Base-by-base conservation (phyloP, 2,113 vertebrate genomes). In the Psettodes erumei region DNA sequence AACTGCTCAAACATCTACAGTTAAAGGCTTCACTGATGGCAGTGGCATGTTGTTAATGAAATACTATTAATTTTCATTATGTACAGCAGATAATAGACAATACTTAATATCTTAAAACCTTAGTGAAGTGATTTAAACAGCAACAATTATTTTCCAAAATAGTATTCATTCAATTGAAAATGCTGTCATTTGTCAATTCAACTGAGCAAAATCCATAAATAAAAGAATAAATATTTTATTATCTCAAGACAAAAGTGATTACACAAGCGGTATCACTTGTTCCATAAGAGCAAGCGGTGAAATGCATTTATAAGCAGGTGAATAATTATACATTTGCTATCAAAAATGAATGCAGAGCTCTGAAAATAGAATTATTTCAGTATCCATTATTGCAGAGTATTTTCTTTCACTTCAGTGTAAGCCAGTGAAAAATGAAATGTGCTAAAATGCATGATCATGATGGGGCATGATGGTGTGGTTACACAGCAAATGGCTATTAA, bases 1-100 rank as follows among this genome's bases (percentile, higher is more conserved):
- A 58, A 56, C 32, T 21, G 43, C 38, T 61, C 23, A 51, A 32
- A 10, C 42, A 32, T 55, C 48, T 33, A 63, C 66, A 48, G 40
- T 47, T 37, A 21, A 45, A 69, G 65, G 28, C 23, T 53, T 48
- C n/a, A n/a, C n/a, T n/a, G n/a, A n/a, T 38, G n/a, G 15, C 8
- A 9, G 6, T 11, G n/a, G 18, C 37, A 8, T 45, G 13, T 28
- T 58, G 18, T 32, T 21, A 73, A 73, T 53, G 30, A 15, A 27
- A 56, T 40, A 32, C 48, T 55, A 38, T 43, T 28, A 25, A 43
- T 63, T n/a, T 27, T 35, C 2, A 59, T 37, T 53, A 62, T 27
- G 42, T 47, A 53, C 12, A 48, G 8, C 3, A 35, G 30, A 8
- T 25, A 71, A 28, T n/a, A 47, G 13, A 45, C 1, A 8, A 30